Percentiles rank a stretch among this genome's conserved stretches.
phyloP scores from a whole-genome alignment of 2,888 invertebrate species.

The Antheraea yamamai region DNA sequence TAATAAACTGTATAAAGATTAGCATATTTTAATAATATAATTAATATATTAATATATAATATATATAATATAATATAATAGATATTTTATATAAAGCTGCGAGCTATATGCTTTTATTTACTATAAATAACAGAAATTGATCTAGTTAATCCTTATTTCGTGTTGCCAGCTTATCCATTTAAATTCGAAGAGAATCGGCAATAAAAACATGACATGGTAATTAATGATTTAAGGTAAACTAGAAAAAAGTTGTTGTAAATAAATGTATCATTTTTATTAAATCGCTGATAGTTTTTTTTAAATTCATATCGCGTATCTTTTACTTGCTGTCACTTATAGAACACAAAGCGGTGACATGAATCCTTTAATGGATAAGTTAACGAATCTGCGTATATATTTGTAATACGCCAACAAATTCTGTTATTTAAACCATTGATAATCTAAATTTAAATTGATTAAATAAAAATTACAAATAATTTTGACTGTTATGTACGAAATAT shows the following conservation, averaged over 20 bases:
- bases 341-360: background rate
- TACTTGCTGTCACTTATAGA: background rate
- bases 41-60: no score
- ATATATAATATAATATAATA: no score
- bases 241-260: background rate
- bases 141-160: background rate
- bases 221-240: background rate
- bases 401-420: background rate
- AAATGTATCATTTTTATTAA: background rate
- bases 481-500: background rate
- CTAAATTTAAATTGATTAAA: background rate
- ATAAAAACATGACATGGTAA: background rate
- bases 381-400: background rate
- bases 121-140: background rate
- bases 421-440: background rate
- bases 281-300: background rate
- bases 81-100: background rate
- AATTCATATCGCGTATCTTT: background rate
- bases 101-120: constrained; percentile 13
- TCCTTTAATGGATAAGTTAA: background rate
- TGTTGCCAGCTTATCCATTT: background rate
- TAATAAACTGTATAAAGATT: background rate
- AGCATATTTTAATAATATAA: background rate
- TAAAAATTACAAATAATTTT: background rate
- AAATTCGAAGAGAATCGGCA: background rate